phyloP scores from a whole-genome alignment of 23 tunicate genomes.

The Ciona savignyi region DNA sequence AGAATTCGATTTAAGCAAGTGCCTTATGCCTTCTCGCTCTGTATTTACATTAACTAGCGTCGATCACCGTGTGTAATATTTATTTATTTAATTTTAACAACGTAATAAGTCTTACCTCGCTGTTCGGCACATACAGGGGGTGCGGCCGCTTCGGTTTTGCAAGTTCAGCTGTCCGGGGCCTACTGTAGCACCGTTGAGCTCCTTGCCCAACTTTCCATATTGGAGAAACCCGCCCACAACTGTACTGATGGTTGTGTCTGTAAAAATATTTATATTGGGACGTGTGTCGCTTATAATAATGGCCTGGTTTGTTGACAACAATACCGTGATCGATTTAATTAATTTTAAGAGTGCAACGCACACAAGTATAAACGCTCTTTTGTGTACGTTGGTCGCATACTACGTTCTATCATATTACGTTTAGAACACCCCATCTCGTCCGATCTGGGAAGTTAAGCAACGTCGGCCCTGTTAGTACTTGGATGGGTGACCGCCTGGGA shows the following conservation, averaged over 20 bases:
- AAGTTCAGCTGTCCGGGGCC: slow-evolving; percentile 76
- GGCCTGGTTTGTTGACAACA: too few relatives aligned
- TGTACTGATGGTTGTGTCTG: slow-evolving; percentile 64
- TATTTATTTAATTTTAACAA: too few relatives aligned
- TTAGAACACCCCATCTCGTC: slow-evolving; percentile 1
- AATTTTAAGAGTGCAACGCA: too few relatives aligned
- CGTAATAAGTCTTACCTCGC: slow-evolving; percentile 68
- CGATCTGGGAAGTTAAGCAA: slow-evolving; percentile 1
- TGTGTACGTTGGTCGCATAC: background rate
- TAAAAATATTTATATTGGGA: background rate
- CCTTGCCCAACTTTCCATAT: slow-evolving; percentile 45
- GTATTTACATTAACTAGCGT: too few relatives aligned
- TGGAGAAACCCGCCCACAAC: slow-evolving; percentile 82
- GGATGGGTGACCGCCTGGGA: slow-evolving; percentile 2
- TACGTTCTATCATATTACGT: background rate
- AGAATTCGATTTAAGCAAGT: too few relatives aligned
- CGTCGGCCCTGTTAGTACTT: background rate
- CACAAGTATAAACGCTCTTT: background rate
- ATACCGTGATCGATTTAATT: too few relatives aligned
- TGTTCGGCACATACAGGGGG: slow-evolving; percentile 54
- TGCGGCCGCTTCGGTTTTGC: slow-evolving; percentile 60
- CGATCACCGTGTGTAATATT: background rate
- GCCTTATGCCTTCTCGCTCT: too few relatives aligned
- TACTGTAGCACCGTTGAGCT: slow-evolving; percentile 26
- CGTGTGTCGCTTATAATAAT: background rate